A percentile compares a stretch with the other conserved stretches of the same genome.
phyloP scores from a whole-genome alignment of 2,888 invertebrate species.

The Troilus luridus region DNA sequence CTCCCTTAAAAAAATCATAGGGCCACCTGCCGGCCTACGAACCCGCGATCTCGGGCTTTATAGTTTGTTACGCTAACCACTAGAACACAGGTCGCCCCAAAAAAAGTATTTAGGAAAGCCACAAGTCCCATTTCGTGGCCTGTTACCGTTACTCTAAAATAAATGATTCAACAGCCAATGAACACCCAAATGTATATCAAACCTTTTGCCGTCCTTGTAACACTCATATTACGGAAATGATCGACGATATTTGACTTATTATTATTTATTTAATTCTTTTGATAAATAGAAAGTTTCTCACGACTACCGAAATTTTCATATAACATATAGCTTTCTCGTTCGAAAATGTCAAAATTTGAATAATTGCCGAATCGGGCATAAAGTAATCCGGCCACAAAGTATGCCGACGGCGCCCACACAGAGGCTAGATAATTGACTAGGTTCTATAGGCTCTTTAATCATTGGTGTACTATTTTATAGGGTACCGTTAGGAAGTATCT shows the following conservation, averaged over 20 bases:
- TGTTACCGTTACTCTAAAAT: no score
- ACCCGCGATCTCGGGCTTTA: no score
- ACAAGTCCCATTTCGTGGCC: no score
- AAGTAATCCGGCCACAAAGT: constrained; percentile 8
- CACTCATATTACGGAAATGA: not conserved
- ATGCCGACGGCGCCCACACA: constrained; percentile 25
- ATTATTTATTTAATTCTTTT: no score
- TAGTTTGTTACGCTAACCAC: no score
- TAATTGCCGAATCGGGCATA: not conserved
- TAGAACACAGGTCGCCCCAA: no score
- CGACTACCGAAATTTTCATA: not conserved
- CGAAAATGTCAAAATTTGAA: constrained; percentile 1
- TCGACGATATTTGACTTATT: not conserved
- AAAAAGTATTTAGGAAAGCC: no score
- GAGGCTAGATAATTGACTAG: constrained; percentile 38
- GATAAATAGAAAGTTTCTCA: not conserved
- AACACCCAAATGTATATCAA: no score
- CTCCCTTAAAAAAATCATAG: no score
- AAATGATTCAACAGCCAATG: no score
- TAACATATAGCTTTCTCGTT: not conserved
- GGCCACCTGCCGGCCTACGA: no score
- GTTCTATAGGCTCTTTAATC: constrained; percentile 16
- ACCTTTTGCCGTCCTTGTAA: not conserved
- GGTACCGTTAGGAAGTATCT: not conserved
- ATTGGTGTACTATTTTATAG: constrained; percentile 13